phyloP scores from a whole-genome alignment of 2,113 vertebrate species.

The Poeciliopsis turrubarensis region DNA sequence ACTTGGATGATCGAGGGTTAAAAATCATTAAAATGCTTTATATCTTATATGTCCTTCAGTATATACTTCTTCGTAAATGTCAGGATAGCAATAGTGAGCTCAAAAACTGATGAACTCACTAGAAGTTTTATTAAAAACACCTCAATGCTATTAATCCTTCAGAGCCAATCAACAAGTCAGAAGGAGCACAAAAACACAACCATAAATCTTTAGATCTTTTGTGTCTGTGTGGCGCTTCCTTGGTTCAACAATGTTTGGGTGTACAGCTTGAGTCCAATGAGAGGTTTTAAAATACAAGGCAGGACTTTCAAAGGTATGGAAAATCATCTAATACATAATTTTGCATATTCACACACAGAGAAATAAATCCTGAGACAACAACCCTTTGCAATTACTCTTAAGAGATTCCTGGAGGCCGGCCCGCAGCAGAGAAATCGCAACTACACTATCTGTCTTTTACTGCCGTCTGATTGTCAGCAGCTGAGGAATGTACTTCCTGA shows the following conservation, averaged over 20 bases:
- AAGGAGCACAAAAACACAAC: neutral
- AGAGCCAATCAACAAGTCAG: conserved; percentile 21
- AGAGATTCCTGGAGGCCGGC: conserved; percentile 43
- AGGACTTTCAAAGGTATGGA: neutral
- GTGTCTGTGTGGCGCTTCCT: neutral
- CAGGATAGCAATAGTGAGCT: neutral
- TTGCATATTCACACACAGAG: conserved; percentile 4
- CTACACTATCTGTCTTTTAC: conserved; percentile 27
- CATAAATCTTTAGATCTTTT: conserved; percentile 5
- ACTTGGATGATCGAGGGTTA: too few species aligned
- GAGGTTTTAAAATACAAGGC: neutral
- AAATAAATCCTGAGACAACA: conserved; percentile 11
- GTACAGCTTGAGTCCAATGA: neutral
- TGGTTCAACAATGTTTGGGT: conserved; percentile 7
- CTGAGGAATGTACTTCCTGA: conserved; percentile 67
- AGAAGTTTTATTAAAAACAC: conserved; percentile 42
- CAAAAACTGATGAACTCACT: neutral
- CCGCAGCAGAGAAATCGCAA: conserved; percentile 47
- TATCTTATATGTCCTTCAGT: neutral
- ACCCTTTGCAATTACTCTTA: conserved; percentile 14
- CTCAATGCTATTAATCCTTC: conserved; percentile 26
- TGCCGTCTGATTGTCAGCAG: neutral
- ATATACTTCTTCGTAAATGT: neutral
- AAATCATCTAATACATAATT: neutral
- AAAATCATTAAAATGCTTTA: neutral